A percentile compares a stretch with the other conserved stretches of the same genome.
Conservation (phyloP, 1,140 invertebrate species). For the Temnothorax curvispinosus region DNA sequence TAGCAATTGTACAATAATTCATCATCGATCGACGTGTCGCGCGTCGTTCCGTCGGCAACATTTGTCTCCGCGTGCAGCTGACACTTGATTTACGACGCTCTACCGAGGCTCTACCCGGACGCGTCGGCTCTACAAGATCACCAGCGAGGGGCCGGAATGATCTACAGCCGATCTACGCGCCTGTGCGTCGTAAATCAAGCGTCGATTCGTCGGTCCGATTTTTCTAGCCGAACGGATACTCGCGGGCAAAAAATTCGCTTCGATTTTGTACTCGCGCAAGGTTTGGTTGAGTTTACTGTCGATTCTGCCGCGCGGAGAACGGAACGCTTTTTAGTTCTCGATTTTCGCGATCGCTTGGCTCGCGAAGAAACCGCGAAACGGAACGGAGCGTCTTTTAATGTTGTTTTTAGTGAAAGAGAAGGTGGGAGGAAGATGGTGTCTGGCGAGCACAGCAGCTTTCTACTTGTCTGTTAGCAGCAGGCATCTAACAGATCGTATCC, state of each 20-base stretch:
- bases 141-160: background rate
- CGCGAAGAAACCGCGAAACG: constrained; percentile 4
- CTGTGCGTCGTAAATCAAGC: constrained; percentile 18
- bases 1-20: constrained; percentile 58
- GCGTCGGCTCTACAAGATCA: background rate
- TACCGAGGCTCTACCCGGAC: background rate
- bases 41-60: constrained; percentile 30
- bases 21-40: constrained; percentile 63
- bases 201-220: background rate
- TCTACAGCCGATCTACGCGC: background rate
- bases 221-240: background rate
- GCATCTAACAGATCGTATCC: constrained; percentile 44
- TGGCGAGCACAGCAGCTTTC: constrained; percentile 41
- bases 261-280: background rate
- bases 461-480: constrained; percentile 48
- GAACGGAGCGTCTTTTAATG: constrained; percentile 12
- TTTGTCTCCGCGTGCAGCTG: constrained; percentile 50
- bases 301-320: background rate
- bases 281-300: background rate
- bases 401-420: constrained; percentile 41
- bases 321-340: background rate
- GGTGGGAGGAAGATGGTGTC: constrained; percentile 38
- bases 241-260: background rate
- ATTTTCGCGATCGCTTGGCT: background rate
- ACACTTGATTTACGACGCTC: constrained; percentile 67